Percentiles rank a stretch among this genome's conserved stretches.
phyloP scores from a whole-genome alignment of 1,140 invertebrate species.

The Ceratoteleas bidentatus region DNA sequence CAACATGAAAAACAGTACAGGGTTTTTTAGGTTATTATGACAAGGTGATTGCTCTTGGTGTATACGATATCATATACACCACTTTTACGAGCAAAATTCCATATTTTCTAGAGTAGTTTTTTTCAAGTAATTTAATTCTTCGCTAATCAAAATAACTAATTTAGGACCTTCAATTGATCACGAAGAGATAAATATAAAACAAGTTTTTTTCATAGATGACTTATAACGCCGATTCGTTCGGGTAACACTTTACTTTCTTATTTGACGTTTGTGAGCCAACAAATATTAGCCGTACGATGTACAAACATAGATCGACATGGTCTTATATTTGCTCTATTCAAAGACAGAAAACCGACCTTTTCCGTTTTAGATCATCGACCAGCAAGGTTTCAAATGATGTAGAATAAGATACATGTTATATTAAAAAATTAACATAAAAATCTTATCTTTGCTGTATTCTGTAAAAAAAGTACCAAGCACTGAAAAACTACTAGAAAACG shows the following conservation, averaged over 20 bases:
- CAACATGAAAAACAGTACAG: no score
- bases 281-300: constrained; percentile 72
- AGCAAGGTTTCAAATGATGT: constrained; percentile 31
- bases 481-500: not conserved
- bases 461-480: not conserved
- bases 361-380: constrained; percentile 65
- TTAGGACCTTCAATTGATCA: constrained; percentile 14
- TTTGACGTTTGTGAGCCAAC: constrained; percentile 71
- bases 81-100: no score
- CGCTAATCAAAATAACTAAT: not conserved
- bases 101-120: no score
- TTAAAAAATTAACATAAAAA: not conserved
- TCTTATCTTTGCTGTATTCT: not conserved
- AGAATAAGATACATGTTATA: not conserved
- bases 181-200: constrained; percentile 50
- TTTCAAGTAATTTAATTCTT: no score
- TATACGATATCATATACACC: no score
- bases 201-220: constrained; percentile 45
- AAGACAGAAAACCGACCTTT: constrained; percentile 59
- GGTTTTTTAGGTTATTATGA: no score
- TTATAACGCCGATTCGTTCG: constrained; percentile 55
- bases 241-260: constrained; percentile 70
- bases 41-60: no score
- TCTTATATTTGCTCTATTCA: constrained; percentile 67
- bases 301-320: constrained; percentile 66